phyloP scores from a whole-genome alignment of 2,113 vertebrate species.

The Plotosus lineatus region DNA sequence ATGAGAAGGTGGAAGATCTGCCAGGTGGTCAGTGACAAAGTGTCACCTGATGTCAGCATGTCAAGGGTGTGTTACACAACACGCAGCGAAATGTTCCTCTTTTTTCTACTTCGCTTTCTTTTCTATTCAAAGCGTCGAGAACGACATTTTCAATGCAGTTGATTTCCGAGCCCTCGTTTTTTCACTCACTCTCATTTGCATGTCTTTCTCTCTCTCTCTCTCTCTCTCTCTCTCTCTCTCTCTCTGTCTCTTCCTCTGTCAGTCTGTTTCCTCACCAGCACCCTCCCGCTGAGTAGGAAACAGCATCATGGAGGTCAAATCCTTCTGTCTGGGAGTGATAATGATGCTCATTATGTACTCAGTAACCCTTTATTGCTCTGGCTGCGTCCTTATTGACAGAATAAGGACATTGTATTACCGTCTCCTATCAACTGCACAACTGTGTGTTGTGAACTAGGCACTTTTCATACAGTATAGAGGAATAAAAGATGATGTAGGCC shows the following conservation, averaged over 20 bases:
- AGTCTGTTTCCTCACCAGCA: conserved; percentile 32
- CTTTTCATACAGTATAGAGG: neutral
- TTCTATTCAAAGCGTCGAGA: neutral
- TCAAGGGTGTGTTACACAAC: conserved; percentile 74
- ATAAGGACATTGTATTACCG: conserved; percentile 23
- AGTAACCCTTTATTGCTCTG: conserved; percentile 45
- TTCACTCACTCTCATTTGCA: conserved; percentile 29
- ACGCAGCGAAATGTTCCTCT: neutral
- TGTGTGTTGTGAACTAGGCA: conserved; percentile 2
- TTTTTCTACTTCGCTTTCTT: conserved; percentile 7
- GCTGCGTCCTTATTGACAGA: conserved; percentile 42
- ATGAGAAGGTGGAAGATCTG: conserved; percentile 68
- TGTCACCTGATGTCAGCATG: conserved; percentile 84
- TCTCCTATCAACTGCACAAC: conserved; percentile 15
- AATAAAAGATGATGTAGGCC: conserved; percentile 10
- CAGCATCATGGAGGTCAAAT: conserved; percentile 45
- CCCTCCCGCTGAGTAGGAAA: conserved; percentile 43
- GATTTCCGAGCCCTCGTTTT: conserved; percentile 2
- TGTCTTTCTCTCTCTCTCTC: conserved; percentile 10
- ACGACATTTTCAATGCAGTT: neutral
- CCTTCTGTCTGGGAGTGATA: conserved; percentile 53
- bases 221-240: conserved; percentile 20
- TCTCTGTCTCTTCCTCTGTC: conserved; percentile 25
- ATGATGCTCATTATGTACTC: conserved; percentile 55
- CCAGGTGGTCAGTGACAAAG: conserved; percentile 87